phyloP scores from a whole-genome alignment of 1,140 invertebrate genomes.

The Helicoverpa armigera region DNA sequence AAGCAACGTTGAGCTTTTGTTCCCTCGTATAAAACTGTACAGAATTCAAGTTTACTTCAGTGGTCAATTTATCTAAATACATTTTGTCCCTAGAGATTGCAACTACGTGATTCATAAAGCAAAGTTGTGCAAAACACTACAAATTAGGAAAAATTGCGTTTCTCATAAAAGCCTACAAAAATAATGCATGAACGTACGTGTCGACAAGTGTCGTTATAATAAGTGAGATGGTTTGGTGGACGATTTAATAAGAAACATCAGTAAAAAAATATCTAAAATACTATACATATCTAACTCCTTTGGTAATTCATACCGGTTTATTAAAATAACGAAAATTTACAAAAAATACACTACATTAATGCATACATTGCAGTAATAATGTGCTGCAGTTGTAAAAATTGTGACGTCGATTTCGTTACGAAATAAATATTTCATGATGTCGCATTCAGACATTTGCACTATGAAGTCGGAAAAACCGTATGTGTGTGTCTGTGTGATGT shows the following conservation, averaged over 20 bases:
- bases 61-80: constrained; percentile 71
- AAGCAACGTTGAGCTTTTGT: constrained; percentile 68
- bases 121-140: constrained; percentile 34
- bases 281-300: constrained; percentile 83
- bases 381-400: constrained; percentile 59
- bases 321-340: constrained; percentile 64
- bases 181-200: constrained; percentile 62
- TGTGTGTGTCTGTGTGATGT: constrained; percentile 1
- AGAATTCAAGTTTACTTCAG: constrained; percentile 58
- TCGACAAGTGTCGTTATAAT: constrained; percentile 35
- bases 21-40: constrained; percentile 76
- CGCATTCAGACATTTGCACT: not conserved
- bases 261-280: constrained; percentile 76
- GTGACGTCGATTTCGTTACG: constrained; percentile 22
- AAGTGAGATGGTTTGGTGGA: constrained; percentile 49
- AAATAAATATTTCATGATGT: constrained; percentile 18
- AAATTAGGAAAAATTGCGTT: not conserved
- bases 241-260: constrained; percentile 46
- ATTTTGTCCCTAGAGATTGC: constrained; percentile 66
- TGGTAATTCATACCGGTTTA: constrained; percentile 85
- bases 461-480: not conserved
- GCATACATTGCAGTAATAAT: constrained; percentile 65
- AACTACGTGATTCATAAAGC: constrained; percentile 47
- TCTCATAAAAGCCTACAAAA: constrained; percentile 67
- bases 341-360: constrained; percentile 68